phyloP scores from a whole-genome alignment of 2,797 vertebrate genomes.

The Acestrorhynchus altus region DNA sequence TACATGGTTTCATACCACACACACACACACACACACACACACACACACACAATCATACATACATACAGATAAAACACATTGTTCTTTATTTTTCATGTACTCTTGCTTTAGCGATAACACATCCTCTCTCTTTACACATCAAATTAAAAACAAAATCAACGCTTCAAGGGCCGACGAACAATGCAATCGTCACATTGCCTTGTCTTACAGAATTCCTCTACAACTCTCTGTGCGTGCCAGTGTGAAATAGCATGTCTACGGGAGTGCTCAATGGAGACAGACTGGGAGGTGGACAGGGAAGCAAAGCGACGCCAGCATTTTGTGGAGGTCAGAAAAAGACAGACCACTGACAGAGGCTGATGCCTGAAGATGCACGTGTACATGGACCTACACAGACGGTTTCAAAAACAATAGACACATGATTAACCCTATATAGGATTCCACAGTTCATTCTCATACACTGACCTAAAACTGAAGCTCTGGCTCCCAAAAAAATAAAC shows the following conservation, averaged over 20 bases:
- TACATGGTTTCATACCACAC: too few species aligned
- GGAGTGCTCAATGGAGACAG: slow-evolving; percentile 32
- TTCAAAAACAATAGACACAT: background rate
- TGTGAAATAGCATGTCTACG: slow-evolving; percentile 42
- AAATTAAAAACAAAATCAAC: slow-evolving; percentile 32
- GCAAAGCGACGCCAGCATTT: slow-evolving; percentile 16
- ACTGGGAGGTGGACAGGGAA: slow-evolving; percentile 37
- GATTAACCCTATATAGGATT: background rate
- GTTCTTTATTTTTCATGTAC: too few species aligned
- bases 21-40: too few species aligned
- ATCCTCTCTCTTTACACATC: slow-evolving; percentile 5
- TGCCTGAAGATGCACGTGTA: slow-evolving; percentile 7
- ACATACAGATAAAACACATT: too few species aligned
- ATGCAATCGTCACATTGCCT: slow-evolving; percentile 50
- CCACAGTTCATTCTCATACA: background rate
- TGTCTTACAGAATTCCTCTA: slow-evolving; percentile 42
- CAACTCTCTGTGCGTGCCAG: slow-evolving; percentile 8
- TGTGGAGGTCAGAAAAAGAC: slow-evolving; percentile 37
- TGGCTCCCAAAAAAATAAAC: too few species aligned
- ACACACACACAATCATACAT: too few species aligned
- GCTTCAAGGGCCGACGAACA: slow-evolving; percentile 47
- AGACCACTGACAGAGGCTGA: slow-evolving; percentile 2
- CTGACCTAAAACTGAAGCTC: too few species aligned
- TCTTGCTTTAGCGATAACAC: background rate
- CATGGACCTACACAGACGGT: background rate